Conservation (phyloP, 92 coral and sea anemone species). For the Palythoa heliodiscus region DNA sequence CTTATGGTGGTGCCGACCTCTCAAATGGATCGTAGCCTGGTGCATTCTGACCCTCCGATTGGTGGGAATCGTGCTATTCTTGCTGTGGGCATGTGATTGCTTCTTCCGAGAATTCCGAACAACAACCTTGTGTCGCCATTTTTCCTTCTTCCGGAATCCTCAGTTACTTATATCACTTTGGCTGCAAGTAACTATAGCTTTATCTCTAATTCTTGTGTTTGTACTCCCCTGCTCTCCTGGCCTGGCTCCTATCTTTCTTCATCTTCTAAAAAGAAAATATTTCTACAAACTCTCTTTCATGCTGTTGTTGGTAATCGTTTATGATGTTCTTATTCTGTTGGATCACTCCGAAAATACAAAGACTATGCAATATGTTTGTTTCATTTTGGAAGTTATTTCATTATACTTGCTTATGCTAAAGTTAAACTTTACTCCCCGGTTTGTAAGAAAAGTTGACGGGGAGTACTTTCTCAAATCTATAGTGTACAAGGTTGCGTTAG, state of each 20-base stretch:
- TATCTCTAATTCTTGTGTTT: slow-evolving; percentile 31
- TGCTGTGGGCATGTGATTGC: slow-evolving; percentile 58
- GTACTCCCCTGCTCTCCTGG: slow-evolving; percentile 40
- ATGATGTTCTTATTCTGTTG: slow-evolving; percentile 35
- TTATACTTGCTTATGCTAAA: slow-evolving; percentile 42
- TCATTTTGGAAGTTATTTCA: slow-evolving; percentile 40
- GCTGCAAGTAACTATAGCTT: slow-evolving; percentile 25
- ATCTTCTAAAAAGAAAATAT: slow-evolving; percentile 45
- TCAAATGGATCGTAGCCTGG: slow-evolving; percentile 1
- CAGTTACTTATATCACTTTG: slow-evolving; percentile 26
- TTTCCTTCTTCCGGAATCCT: slow-evolving; percentile 39
- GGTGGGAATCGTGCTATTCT: slow-evolving; percentile 44
- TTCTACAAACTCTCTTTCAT: slow-evolving; percentile 58
- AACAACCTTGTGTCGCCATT: slow-evolving; percentile 34
- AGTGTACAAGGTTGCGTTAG: slow-evolving; percentile 41
- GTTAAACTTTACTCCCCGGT: slow-evolving; percentile 42
- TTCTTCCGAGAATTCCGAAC: slow-evolving; percentile 57
- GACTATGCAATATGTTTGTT: slow-evolving; percentile 24
- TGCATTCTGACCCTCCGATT: slow-evolving; percentile 36
- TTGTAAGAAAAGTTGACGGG: slow-evolving; percentile 20
- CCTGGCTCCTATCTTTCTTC: not conserved
- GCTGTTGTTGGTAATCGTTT: slow-evolving; percentile 30
- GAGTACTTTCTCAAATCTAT: slow-evolving; percentile 6
- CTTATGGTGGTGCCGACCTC: not conserved
- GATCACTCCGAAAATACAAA: not conserved